Conservation (phyloP, 2,888 invertebrate genomes). For the Bruchidius siliquastri region DNA sequence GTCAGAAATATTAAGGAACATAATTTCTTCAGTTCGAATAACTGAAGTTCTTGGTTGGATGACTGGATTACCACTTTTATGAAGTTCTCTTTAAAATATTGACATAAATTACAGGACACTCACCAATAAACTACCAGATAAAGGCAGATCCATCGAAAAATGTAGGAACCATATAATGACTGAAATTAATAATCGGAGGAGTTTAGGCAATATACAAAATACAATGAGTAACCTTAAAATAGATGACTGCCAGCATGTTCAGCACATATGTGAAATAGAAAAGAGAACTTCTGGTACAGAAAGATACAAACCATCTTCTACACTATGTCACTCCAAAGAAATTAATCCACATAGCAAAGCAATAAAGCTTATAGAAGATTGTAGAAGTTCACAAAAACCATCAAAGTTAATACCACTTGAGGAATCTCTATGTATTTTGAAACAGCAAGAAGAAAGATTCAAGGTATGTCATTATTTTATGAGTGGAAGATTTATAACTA, state of each 20-base stretch:
- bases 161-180: constrained; percentile 15
- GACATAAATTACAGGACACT: constrained; percentile 10
- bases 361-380: constrained; percentile 20
- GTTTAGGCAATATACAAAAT: constrained; percentile 14
- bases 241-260: constrained; percentile 14
- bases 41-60: not conserved
- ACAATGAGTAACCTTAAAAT: constrained; percentile 15
- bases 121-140: constrained; percentile 21
- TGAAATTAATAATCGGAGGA: constrained; percentile 18
- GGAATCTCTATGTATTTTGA: constrained; percentile 22
- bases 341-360: constrained; percentile 16
- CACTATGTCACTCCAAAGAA: constrained; percentile 16
- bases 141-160: constrained; percentile 20
- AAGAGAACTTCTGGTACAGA: constrained; percentile 18
- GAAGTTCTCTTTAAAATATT: not conserved
- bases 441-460: constrained; percentile 20
- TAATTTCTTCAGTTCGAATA: not conserved
- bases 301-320: constrained; percentile 25
- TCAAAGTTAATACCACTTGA: constrained; percentile 21
- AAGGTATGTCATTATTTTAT: no score
- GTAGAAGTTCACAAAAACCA: constrained; percentile 17
- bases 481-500: no score
- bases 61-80: not conserved
- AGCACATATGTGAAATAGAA: constrained; percentile 23
- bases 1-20: not conserved